Percentiles rank a stretch among this genome's conserved stretches.
phyloP scores from a whole-genome alignment of 2,888 invertebrate species.

The Galerucella nymphaeae region DNA sequence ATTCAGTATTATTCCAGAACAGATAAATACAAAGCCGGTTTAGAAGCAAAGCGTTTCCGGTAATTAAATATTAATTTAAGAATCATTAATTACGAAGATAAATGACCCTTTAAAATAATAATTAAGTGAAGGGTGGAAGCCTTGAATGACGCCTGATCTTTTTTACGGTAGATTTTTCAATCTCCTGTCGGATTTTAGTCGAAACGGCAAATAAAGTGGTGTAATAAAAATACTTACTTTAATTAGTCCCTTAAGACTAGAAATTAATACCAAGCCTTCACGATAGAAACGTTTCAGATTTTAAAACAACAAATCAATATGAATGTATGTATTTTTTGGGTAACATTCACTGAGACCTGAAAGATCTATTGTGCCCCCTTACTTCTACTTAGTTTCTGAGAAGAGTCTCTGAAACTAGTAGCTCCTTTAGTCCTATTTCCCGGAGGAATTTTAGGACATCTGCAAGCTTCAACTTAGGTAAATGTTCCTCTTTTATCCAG shows the following conservation, averaged over 20 bases:
- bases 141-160: slow-evolving; percentile 46
- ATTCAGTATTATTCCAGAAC: slow-evolving; percentile 47
- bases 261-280: background rate
- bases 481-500: too few relatives aligned
- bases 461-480: too few relatives aligned
- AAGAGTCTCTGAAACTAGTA: too few relatives aligned
- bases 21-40: slow-evolving; percentile 53
- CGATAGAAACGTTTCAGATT: background rate
- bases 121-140: slow-evolving; percentile 57
- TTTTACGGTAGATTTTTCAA: slow-evolving; percentile 31
- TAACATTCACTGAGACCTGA: too few relatives aligned
- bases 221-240: slow-evolving; percentile 26
- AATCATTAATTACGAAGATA: slow-evolving; percentile 62
- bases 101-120: slow-evolving; percentile 61
- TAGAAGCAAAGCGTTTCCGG: slow-evolving; percentile 55
- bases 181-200: slow-evolving; percentile 11
- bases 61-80: slow-evolving; percentile 62
- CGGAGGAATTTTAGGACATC: too few relatives aligned
- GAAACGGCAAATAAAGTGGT: slow-evolving; percentile 18
- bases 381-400: too few relatives aligned
- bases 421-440: too few relatives aligned
- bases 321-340: too few relatives aligned
- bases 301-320: background rate
- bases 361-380: too few relatives aligned
- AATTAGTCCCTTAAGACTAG: slow-evolving; percentile 6